Percentiles rank a stretch among this genome's conserved stretches.
Conservation (phyloP, 2,888 invertebrate genomes). For the Lampropteryx suffumata region DNA sequence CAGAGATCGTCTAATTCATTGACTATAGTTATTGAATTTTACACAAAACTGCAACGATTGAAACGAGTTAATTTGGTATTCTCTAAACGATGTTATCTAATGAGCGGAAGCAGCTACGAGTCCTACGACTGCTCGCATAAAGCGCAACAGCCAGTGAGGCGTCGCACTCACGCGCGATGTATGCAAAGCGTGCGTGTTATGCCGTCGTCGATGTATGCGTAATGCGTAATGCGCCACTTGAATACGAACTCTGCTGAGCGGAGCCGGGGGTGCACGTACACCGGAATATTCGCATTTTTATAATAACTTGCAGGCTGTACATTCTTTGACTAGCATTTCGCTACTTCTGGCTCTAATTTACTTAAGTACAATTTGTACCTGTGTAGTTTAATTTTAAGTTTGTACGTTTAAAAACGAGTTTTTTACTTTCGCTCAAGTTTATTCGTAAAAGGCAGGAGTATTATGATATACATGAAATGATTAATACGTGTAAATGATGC, state of each 20-base stretch:
- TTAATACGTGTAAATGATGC: constrained; percentile 39
- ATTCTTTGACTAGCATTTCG: no score
- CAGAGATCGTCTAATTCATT: no score
- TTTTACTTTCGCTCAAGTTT: no score
- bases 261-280: constrained; percentile 43
- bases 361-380: no score
- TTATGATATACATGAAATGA: no score
- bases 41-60: no score
- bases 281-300: constrained; percentile 20
- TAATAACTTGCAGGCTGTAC: no score
- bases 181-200: constrained; percentile 63
- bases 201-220: constrained; percentile 54
- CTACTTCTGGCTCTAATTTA: no score
- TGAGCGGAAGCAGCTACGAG: background rate
- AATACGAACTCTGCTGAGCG: constrained; percentile 45
- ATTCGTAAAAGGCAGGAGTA: no score
- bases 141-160: constrained; percentile 10
- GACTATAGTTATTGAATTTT: no score
- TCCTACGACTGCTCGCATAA: constrained; percentile 11
- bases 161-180: constrained; percentile 39
- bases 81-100: background rate
- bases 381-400: no score
- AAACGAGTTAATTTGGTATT: background rate
- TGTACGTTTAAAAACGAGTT: no score
- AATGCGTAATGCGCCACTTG: constrained; percentile 54